These are phyloP conservation scores for Cheilosia scutellata DNA, from an alignment of 2,888 invertebrate species.

Conservation along the genomic window DNA sequence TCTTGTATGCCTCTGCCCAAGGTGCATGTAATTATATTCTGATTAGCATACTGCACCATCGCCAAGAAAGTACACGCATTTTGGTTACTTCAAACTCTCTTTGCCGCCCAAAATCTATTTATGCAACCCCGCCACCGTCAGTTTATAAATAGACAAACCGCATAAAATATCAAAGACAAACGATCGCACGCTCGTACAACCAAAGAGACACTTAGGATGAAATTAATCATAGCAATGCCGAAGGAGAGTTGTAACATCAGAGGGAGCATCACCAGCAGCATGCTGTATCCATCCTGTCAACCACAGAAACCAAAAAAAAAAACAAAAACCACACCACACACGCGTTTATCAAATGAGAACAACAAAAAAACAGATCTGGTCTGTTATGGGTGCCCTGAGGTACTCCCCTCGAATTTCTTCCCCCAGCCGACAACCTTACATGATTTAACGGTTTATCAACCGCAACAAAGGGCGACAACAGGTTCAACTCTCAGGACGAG, in stretches of 20 bases:
- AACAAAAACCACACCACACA: slow-evolving; percentile 51
- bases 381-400: slow-evolving; percentile 56
- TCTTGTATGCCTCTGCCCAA: slow-evolving; percentile 39
- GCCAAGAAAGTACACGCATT: slow-evolving; percentile 53
- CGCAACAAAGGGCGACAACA: slow-evolving; percentile 71
- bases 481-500: slow-evolving; percentile 62
- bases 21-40: slow-evolving; percentile 72
- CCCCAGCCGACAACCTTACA: slow-evolving; percentile 25
- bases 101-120: neutral
- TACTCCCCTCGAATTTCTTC: slow-evolving; percentile 29
- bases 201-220: slow-evolving; percentile 74
- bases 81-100: neutral
- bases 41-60: slow-evolving; percentile 62
- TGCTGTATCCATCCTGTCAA: slow-evolving; percentile 64
- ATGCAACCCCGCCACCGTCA: slow-evolving; percentile 4
- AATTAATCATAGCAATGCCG: slow-evolving; percentile 69
- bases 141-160: slow-evolving; percentile 58
- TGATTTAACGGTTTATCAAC: slow-evolving; percentile 76
- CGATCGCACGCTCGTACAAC: slow-evolving; percentile 63
- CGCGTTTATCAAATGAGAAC: slow-evolving; percentile 7
- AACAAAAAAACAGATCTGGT: slow-evolving; percentile 19
- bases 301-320: slow-evolving; percentile 44
- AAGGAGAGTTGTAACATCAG: slow-evolving; percentile 27
- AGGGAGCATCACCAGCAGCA: slow-evolving; percentile 12
- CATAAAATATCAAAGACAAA: slow-evolving; percentile 75